Evolutionary conservation across 2,113 vertebrate genomes (phyloP).

Genomic region (Chloebia gouldiae): DNA sequence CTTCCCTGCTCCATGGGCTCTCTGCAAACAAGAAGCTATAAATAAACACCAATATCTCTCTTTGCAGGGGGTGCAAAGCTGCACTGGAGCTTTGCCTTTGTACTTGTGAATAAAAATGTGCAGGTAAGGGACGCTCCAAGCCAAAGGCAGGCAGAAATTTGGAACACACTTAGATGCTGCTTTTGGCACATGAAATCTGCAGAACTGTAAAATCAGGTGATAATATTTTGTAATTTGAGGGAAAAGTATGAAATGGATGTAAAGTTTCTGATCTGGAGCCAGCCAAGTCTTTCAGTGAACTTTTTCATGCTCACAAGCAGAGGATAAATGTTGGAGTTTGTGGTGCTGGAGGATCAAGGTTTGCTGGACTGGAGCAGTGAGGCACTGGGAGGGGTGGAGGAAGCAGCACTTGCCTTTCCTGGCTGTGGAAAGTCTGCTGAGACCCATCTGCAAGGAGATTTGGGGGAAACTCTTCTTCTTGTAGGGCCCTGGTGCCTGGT

Average conservation of each 20-base stretch:
- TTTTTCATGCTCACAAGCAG: not conserved
- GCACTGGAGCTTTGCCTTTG: not conserved
- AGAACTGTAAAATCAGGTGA: not conserved
- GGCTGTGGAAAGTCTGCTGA: not conserved
- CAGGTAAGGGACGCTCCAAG: not conserved
- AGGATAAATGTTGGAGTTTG: accelerated
- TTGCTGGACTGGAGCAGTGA: not conserved
- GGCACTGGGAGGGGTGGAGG: not conserved
- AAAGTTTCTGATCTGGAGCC: not conserved
- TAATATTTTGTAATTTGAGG: not conserved
- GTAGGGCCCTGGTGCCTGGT: not conserved
- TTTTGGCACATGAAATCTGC: not conserved
- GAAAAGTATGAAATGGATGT: not conserved
- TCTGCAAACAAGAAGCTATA: not conserved
- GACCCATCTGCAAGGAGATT: not conserved
- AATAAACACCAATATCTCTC: not conserved
- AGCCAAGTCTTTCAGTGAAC: not conserved
- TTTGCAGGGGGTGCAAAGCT: not conserved
- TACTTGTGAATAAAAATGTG: not conserved
- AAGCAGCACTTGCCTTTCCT: not conserved
- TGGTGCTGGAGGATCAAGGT: not conserved
- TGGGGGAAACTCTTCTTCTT: not conserved
- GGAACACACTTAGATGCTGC: not conserved
- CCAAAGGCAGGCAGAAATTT: not conserved
- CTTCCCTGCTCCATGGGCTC: not conserved